Evolutionary conservation across 92 coral and sea anemone species (phyloP).

Genomic region (Desmophyllum pertusum): DNA sequence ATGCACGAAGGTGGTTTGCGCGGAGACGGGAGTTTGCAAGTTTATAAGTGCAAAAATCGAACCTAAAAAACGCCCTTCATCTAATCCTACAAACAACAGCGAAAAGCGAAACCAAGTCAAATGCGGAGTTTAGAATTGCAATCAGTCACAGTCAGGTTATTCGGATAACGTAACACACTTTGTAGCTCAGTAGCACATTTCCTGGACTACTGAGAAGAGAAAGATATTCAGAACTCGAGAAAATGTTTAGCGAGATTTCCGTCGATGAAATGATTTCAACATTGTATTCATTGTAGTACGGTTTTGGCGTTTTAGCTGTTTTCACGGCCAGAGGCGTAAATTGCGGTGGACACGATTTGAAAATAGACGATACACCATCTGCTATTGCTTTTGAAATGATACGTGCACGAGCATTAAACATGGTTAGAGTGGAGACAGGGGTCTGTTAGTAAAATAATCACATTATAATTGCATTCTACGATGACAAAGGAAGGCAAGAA

Average conservation of each 20-base stretch:
- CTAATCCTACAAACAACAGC: not conserved
- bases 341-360: conserved; percentile 12
- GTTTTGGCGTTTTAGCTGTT: not conserved
- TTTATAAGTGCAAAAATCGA: not conserved
- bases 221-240: not conserved
- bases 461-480: conserved; percentile 13
- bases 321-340: conserved; percentile 30
- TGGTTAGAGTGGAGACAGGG: not conserved
- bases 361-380: conserved; percentile 6
- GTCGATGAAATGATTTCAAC: not conserved
- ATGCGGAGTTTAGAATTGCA: not conserved
- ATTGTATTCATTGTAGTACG: not conserved
- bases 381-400: not conserved
- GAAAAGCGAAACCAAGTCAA: not conserved
- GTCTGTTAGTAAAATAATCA: conserved; percentile 15
- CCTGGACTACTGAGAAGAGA: not conserved
- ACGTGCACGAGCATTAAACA: not conserved
- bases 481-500: conserved; percentile 8
- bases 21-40: not conserved
- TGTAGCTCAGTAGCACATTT: not conserved
- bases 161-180: not conserved
- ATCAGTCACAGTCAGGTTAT: not conserved
- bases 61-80: not conserved
- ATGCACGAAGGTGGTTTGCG: not conserved
- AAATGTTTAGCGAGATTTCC: not conserved